These are phyloP conservation scores for Beaufortia kweichowensis DNA, from an alignment of 2,113 vertebrate species.

Conservation along the genomic window DNA sequence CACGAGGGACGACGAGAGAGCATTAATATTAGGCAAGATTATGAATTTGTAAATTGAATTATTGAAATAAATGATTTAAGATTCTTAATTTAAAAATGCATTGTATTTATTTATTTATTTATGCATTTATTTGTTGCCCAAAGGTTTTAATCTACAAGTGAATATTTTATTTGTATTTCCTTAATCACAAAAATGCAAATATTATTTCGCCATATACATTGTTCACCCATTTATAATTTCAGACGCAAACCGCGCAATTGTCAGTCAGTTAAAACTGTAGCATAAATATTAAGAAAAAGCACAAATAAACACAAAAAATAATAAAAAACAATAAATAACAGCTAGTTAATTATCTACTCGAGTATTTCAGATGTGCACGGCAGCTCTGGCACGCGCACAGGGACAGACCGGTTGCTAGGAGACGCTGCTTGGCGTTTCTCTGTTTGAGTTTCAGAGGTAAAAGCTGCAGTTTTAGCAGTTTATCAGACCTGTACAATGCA, in stretches of 20 bases:
- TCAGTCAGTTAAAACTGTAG: background rate
- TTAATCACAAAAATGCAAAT: too few species aligned
- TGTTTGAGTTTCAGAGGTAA: slow-evolving; percentile 26
- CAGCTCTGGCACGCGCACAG: slow-evolving; percentile 8
- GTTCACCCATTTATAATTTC: too few species aligned
- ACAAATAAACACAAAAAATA: background rate
- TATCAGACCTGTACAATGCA: background rate
- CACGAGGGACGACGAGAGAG: slow-evolving; percentile 15
- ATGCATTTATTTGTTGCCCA: too few species aligned
- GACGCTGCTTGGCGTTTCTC: background rate
- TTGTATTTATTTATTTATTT: background rate
- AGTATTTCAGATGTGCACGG: background rate
- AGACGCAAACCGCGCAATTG: background rate
- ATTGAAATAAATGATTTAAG: too few species aligned
- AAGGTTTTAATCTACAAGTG: too few species aligned
- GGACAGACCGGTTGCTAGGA: slow-evolving; percentile 20
- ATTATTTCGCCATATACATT: too few species aligned
- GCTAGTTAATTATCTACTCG: background rate
- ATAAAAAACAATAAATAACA: background rate
- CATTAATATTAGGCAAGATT: background rate
- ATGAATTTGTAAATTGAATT: background rate
- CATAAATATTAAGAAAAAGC: too few species aligned
- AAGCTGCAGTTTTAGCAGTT: slow-evolving; percentile 1
- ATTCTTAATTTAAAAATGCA: background rate
- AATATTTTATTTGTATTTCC: too few species aligned